Percentiles rank a stretch among this genome's conserved stretches.
Evolutionary conservation across 1,140 invertebrate species (phyloP).

Genomic region (Bombyx mandarina): DNA sequence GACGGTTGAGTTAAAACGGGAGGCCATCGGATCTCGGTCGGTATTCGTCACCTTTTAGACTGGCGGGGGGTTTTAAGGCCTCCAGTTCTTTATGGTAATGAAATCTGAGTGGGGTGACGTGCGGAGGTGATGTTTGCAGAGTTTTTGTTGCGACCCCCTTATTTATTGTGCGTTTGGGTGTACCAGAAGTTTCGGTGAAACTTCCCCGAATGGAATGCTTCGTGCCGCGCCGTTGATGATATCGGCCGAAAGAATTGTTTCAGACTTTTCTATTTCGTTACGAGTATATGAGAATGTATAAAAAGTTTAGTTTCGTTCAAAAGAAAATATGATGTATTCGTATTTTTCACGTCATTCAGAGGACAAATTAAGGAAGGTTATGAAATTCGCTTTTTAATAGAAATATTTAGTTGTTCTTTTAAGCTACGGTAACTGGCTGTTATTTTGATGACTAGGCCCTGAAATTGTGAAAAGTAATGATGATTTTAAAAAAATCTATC

Average conservation of each 20-base stretch:
- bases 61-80: constrained; percentile 66
- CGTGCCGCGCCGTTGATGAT: constrained; percentile 37
- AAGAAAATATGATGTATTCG: no score
- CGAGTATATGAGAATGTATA: no score
- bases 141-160: constrained; percentile 62
- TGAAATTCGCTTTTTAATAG: no score
- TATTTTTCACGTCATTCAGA: no score
- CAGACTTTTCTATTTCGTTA: constrained; percentile 17
- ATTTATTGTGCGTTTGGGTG: constrained; percentile 66
- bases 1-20: constrained; percentile 6
- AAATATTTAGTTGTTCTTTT: no score
- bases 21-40: constrained; percentile 32
- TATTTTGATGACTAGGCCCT: no score
- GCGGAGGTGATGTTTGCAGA: constrained; percentile 63
- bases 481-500: no score
- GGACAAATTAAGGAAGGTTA: no score
- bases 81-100: constrained; percentile 71
- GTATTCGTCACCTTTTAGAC: constrained; percentile 65
- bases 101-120: constrained; percentile 69
- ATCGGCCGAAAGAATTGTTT: constrained; percentile 20
- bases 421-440: no score
- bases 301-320: no score
- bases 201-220: constrained; percentile 53
- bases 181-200: constrained; percentile 39
- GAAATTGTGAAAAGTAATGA: no score